These are phyloP conservation scores for Troides aeacus DNA, from an alignment of 2,888 invertebrate genomes.

Conservation along the genomic window DNA sequence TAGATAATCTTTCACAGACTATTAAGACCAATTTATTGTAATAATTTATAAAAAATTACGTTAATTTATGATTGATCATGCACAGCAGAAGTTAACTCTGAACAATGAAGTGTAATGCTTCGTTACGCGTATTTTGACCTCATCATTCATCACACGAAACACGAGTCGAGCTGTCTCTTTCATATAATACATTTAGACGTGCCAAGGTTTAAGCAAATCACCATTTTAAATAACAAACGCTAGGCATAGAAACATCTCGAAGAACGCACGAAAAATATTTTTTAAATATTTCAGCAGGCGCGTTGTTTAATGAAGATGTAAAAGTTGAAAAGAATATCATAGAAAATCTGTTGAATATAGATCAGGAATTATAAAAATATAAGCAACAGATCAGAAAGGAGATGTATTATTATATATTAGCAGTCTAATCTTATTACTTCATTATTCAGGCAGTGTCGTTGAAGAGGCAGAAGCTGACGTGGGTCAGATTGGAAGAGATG, in stretches of 20 bases:
- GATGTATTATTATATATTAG: background rate
- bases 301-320: no score
- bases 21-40: background rate
- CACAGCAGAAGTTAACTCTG: background rate
- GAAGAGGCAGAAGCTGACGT: constrained; percentile 34
- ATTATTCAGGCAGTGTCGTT: constrained; percentile 35
- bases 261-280: no score
- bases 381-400: no score
- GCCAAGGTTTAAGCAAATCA: background rate
- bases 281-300: no score
- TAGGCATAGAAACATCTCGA: no score
- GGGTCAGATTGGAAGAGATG: constrained; percentile 54
- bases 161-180: background rate
- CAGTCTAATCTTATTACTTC: background rate
- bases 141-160: background rate
- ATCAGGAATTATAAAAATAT: no score
- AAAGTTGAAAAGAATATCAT: no score
- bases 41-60: background rate
- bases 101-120: background rate
- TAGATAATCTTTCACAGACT: no score
- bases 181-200: background rate
- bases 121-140: background rate
- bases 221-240: background rate
- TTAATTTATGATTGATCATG: background rate
- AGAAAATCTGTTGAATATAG: no score